Percentiles rank a stretch among this genome's conserved stretches.
These are phyloP conservation scores for Embiotoca jacksoni DNA, from an alignment of 2,113 vertebrate genomes.

Conservation along the genomic window DNA sequence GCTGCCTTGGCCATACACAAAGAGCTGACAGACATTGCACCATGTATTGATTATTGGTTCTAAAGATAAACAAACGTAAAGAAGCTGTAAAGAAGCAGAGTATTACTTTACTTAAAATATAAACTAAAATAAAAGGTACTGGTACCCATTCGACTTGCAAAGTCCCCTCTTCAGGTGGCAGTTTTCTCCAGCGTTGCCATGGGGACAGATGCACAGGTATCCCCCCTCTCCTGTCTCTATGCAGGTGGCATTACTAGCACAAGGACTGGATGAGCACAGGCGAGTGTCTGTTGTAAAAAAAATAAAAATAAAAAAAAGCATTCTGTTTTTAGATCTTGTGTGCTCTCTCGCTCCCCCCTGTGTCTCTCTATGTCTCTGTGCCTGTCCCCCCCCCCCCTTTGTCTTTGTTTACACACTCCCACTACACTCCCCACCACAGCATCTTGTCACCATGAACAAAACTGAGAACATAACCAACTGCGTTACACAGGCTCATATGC, in stretches of 20 bases:
- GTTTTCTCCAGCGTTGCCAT: slow-evolving; percentile 86
- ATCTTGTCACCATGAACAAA: slow-evolving; percentile 49
- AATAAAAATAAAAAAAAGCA: slow-evolving; percentile 23
- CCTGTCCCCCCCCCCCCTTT: background rate
- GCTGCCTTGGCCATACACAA: no score
- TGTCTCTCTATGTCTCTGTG: background rate
- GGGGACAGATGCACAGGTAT: slow-evolving; percentile 89
- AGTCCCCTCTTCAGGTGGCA: slow-evolving; percentile 87
- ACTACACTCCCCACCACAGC: slow-evolving; percentile 31
- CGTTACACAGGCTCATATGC: slow-evolving; percentile 27
- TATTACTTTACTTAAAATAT: slow-evolving; percentile 9
- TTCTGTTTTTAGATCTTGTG: slow-evolving; percentile 52
- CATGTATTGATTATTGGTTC: slow-evolving; percentile 34
- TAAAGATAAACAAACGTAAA: slow-evolving; percentile 12
- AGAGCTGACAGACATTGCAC: background rate
- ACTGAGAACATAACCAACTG: slow-evolving; percentile 41
- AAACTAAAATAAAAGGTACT: background rate
- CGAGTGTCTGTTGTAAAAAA: slow-evolving; percentile 83
- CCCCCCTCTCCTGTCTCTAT: slow-evolving; percentile 87
- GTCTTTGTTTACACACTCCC: slow-evolving; percentile 35
- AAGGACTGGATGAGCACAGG: slow-evolving; percentile 88
- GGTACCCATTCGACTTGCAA: slow-evolving; percentile 88
- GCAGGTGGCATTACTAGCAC: slow-evolving; percentile 91
- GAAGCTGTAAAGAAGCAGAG: background rate
- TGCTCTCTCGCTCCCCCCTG: background rate